phyloP scores from a whole-genome alignment of 2,113 vertebrate species.

The Zeus faber region DNA sequence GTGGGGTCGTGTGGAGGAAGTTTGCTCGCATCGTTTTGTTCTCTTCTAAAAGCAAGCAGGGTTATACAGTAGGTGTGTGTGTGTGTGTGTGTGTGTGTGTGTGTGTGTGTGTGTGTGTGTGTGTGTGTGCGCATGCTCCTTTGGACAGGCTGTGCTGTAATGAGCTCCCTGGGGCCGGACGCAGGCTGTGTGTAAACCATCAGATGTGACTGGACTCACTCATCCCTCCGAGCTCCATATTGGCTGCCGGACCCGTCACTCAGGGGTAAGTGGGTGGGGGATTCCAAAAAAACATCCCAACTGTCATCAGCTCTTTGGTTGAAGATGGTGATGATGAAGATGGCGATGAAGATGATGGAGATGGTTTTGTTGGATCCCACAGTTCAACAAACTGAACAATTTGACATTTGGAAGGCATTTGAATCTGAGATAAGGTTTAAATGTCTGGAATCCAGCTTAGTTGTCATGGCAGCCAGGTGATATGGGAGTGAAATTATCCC shows the following conservation, averaged over 20 bases:
- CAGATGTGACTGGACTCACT: slow-evolving; percentile 63
- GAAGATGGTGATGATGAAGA: neutral
- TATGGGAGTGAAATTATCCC: neutral
- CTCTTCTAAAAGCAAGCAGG: too few relatives aligned
- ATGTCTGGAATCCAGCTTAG: slow-evolving; percentile 21
- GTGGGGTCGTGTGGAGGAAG: too few relatives aligned
- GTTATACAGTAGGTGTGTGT: neutral
- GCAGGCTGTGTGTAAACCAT: slow-evolving; percentile 62
- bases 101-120: slow-evolving; percentile 35
- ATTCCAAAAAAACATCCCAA: slow-evolving; percentile 50
- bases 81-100: slow-evolving; percentile 18
- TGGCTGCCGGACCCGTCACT: slow-evolving; percentile 52
- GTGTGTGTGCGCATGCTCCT: too few relatives aligned
- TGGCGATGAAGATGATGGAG: slow-evolving; percentile 13
- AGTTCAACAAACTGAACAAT: slow-evolving; percentile 29
- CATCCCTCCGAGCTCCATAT: slow-evolving; percentile 20
- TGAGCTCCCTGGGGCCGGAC: slow-evolving; percentile 68
- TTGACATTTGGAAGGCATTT: slow-evolving; percentile 57
- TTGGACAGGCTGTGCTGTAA: slow-evolving; percentile 58
- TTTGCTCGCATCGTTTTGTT: too few relatives aligned
- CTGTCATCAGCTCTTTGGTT: slow-evolving; percentile 44
- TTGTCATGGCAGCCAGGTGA: slow-evolving; percentile 15
- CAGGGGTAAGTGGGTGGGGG: slow-evolving; percentile 23
- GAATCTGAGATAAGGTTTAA: slow-evolving; percentile 33
- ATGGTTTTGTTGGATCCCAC: slow-evolving; percentile 27